These are phyloP conservation scores for Gymnoscopelus microlampas DNA, from an alignment of 2,797 vertebrate genomes.

Conservation along the genomic window DNA sequence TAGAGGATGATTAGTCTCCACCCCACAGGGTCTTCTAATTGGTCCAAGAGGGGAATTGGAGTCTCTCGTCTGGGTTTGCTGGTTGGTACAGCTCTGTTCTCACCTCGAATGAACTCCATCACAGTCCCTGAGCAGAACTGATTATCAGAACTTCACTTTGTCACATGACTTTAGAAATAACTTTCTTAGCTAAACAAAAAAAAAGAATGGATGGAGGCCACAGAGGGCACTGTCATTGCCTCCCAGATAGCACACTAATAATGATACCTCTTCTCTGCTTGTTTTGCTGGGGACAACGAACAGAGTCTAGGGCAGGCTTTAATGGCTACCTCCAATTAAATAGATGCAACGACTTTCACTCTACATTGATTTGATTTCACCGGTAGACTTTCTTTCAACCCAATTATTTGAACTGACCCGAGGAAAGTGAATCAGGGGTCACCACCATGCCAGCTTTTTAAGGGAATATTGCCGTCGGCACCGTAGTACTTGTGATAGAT, in stretches of 20 bases:
- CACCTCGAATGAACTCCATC: conserved; percentile 69
- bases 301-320: background rate
- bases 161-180: conserved; percentile 40
- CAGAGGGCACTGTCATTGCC: background rate
- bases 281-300: conserved; percentile 37
- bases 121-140: conserved; percentile 61
- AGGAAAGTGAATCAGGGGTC: background rate
- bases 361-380: conserved; percentile 59
- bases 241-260: conserved; percentile 23
- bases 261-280: conserved; percentile 22
- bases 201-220: conserved; percentile 44
- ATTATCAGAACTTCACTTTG: conserved; percentile 59
- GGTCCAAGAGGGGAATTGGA: conserved; percentile 54
- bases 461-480: too few relatives aligned
- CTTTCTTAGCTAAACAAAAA: conserved; percentile 47
- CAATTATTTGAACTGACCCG: conserved; percentile 55
- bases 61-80: conserved; percentile 34
- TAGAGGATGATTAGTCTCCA: conserved; percentile 24
- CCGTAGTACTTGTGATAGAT: too few relatives aligned
- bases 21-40: conserved; percentile 62
- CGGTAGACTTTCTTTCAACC: conserved; percentile 24
- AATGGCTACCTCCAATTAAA: conserved; percentile 33
- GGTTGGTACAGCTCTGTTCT: conserved; percentile 38
- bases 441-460: too few relatives aligned
- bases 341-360: conserved; percentile 1